Evolutionary conservation across 1,140 invertebrate genomes (phyloP).

Genomic region (Cydia pomonella): DNA sequence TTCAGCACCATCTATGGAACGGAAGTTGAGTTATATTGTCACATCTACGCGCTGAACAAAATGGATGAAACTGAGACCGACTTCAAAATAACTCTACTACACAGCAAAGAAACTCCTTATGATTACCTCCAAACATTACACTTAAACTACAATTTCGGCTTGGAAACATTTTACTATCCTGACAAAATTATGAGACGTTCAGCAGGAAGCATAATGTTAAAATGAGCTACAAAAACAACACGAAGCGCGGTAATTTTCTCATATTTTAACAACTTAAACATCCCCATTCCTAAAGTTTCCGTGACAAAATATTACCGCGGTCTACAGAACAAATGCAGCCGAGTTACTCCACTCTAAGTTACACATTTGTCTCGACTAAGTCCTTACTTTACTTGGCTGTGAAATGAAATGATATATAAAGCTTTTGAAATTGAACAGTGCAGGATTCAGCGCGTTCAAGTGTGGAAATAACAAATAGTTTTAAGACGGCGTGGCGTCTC

Average conservation of each 20-base stretch:
- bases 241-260: not conserved
- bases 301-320: not conserved
- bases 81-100: no score
- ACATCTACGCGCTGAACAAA: no score
- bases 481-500: conserved; percentile 12
- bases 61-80: no score
- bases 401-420: conserved; percentile 21
- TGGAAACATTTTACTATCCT: not conserved
- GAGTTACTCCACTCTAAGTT: not conserved
- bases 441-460: not conserved
- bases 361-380: conserved; percentile 29
- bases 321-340: conserved; percentile 11
- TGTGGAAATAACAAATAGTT: conserved; percentile 11
- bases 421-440: conserved; percentile 14
- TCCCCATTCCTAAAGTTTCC: conserved; percentile 16
- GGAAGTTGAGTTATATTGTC: no score
- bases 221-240: not conserved
- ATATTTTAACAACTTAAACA: conserved; percentile 15
- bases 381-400: conserved; percentile 12
- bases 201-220: not conserved
- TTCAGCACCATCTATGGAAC: no score
- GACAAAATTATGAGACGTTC: not conserved
- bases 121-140: no score
- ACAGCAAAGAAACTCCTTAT: no score
- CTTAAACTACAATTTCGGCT: not conserved